Evolutionary conservation across 2,888 invertebrate genomes (phyloP), one percentile per base, ranked within the genome.

Genomic region (Aspidapion aeneum): DNA sequence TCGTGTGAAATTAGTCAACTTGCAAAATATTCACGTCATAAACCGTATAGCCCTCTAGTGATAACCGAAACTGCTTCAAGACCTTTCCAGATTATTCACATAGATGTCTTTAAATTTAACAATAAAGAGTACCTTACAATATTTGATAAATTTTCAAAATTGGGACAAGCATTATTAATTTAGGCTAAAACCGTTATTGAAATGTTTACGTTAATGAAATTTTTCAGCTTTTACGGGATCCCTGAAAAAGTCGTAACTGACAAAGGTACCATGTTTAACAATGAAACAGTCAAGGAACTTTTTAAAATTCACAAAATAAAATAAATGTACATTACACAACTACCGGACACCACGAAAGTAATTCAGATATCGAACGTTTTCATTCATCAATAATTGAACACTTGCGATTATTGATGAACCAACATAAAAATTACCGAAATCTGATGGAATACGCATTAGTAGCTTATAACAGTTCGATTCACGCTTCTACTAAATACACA

Each of bases 21-120:
- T n/a, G n/a, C n/a, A n/a, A n/a, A n/a, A n/a, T n/a, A n/a, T n/a
- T n/a, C n/a, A n/a, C n/a, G n/a, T n/a, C n/a, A n/a, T n/a, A n/a
- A n/a, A n/a, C n/a, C n/a, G n/a, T n/a, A n/a, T n/a, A n/a, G n/a
- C n/a, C n/a, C n/a, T n/a, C n/a, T n/a, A n/a, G n/a, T n/a, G n/a
- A n/a, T n/a, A n/a, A n/a, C 61, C 9, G 56, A 59, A 18, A 59
- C 59, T 17, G 19, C 61, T 21, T 17, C 1, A 18, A 61, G 22
- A 61, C 61, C 55, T 19, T 57, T 61, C 18, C 52, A 59, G 21
- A 52, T 59, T 12, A n/a, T n/a, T n/a, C n/a, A n/a, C n/a, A 59
- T 59, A 16, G 56, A 61, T 19, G 52, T 52, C 9, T 57, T 22
- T 48, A 18, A 18, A 18, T 21, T 59, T 52, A 52, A 54, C 19